Conservation (phyloP, 2,888 invertebrate species). For the Heliconius ethilla region DNA sequence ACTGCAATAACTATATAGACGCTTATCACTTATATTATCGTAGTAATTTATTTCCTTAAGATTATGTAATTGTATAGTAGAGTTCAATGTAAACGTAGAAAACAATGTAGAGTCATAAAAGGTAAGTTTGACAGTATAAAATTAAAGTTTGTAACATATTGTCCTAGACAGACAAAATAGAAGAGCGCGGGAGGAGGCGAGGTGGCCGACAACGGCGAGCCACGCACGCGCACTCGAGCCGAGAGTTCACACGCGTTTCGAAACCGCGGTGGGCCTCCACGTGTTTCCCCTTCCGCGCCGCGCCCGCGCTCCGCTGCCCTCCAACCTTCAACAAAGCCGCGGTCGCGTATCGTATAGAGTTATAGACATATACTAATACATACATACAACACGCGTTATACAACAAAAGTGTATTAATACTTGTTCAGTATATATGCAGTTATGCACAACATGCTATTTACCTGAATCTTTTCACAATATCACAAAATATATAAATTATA, state of each 20-base stretch:
- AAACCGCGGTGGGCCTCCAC: conserved; percentile 83
- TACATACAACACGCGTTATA: conserved; percentile 44
- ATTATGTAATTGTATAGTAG: conserved; percentile 14
- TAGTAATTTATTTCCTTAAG: neutral
- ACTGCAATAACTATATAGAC: neutral
- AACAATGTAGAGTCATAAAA: conserved; percentile 25
- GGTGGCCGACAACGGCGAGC: conserved; percentile 55
- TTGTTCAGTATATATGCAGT: conserved; percentile 26
- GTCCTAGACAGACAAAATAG: conserved; percentile 62
- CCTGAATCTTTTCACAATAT: conserved; percentile 14
- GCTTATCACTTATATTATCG: neutral
- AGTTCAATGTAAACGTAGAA: neutral
- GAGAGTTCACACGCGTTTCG: conserved; percentile 77
- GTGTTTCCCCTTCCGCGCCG: conserved; percentile 62
- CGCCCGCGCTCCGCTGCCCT: conserved; percentile 51
- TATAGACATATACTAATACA: conserved; percentile 43
- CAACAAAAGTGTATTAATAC: conserved; percentile 39
- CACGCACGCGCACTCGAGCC: conserved; percentile 75
- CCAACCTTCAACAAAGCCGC: conserved; percentile 72
- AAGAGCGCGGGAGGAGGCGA: conserved; percentile 62
- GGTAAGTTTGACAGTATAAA: conserved; percentile 29
- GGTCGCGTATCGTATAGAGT: conserved; percentile 52
- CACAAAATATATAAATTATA: neutral
- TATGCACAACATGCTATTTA: conserved; percentile 29
- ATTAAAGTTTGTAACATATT: conserved; percentile 47